Conservation (phyloP, 2,888 invertebrate genomes). For the Mechanitis mazaeus region DNA sequence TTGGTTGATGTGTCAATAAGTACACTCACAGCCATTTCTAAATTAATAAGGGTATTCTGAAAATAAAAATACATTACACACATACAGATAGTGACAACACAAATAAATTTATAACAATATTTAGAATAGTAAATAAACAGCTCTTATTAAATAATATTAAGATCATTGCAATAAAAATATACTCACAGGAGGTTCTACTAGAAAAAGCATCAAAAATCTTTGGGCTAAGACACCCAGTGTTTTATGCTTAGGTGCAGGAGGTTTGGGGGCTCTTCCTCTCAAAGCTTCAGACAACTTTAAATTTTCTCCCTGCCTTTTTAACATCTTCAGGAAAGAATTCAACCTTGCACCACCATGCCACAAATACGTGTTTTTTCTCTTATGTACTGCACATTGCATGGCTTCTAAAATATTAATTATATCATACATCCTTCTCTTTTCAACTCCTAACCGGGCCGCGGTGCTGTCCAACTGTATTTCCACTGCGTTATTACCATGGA, state of each 20-base stretch:
- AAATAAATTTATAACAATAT: not conserved
- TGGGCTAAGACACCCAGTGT: conserved; percentile 82
- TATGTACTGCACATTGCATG: conserved; percentile 81
- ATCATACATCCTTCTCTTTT: conserved; percentile 83
- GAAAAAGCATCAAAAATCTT: conserved; percentile 83
- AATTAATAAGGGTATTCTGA: conserved; percentile 79
- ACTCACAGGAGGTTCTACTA: conserved; percentile 79
- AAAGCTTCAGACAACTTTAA: conserved; percentile 73
- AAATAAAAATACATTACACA: conserved; percentile 31
- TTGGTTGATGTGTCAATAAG: conserved; percentile 72
- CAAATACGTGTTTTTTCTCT: conserved; percentile 80
- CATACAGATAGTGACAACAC: not conserved
- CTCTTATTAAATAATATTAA: not conserved
- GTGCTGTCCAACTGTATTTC: conserved; percentile 81
- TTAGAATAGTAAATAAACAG: not conserved
- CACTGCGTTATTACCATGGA: conserved; percentile 65
- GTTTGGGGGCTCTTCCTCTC: conserved; percentile 65
- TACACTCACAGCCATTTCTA: conserved; percentile 81
- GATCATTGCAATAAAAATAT: not conserved
- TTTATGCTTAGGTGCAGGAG: conserved; percentile 77
- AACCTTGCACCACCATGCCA: conserved; percentile 83
- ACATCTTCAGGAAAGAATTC: conserved; percentile 75
- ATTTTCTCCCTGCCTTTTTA: conserved; percentile 77
- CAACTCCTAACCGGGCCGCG: conserved; percentile 79
- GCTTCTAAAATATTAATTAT: conserved; percentile 85